Conservation (phyloP, 2,113 vertebrate genomes). For the Callaeas wilsoni region DNA sequence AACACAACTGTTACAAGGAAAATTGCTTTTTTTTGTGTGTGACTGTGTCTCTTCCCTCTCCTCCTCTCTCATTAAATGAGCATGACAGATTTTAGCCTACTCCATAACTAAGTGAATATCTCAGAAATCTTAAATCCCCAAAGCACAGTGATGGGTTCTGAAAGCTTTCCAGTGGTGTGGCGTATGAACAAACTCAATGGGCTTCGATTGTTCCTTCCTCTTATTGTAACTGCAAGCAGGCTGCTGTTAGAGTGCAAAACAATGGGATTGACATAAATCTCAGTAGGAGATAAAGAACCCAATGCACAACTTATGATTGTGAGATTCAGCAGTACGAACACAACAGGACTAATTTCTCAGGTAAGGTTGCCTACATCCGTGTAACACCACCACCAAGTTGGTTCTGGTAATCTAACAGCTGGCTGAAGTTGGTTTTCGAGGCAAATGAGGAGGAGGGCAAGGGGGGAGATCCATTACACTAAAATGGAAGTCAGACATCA, state of each 20-base stretch:
- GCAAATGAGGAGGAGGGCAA: not conserved
- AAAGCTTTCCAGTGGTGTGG: slow-evolving; percentile 30
- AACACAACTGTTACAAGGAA: slow-evolving; percentile 62
- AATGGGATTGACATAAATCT: not conserved
- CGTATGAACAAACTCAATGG: not conserved
- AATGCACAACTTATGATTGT: not conserved
- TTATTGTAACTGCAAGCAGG: not conserved
- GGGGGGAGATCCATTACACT: not conserved
- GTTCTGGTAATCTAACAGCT: not conserved
- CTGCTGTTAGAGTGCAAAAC: not conserved
- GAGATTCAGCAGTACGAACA: not conserved
- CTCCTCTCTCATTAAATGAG: slow-evolving; percentile 61
- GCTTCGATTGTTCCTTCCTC: not conserved
- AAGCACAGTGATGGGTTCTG: slow-evolving; percentile 39
- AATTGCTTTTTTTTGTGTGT: slow-evolving; percentile 45
- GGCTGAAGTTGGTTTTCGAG: not conserved
- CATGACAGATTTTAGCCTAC: slow-evolving; percentile 51
- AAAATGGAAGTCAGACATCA: not conserved
- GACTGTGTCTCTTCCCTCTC: slow-evolving; percentile 7
- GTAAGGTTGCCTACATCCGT: not conserved
- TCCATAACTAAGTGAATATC: slow-evolving; percentile 60
- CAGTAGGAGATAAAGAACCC: not conserved
- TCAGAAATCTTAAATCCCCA: slow-evolving; percentile 59
- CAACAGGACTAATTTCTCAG: not conserved
- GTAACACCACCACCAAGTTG: not conserved